A percentile compares a stretch with the other conserved stretches of the same genome.
Conservation (phyloP, 2,797 vertebrate species). For the Spinus olivaceus region DNA sequence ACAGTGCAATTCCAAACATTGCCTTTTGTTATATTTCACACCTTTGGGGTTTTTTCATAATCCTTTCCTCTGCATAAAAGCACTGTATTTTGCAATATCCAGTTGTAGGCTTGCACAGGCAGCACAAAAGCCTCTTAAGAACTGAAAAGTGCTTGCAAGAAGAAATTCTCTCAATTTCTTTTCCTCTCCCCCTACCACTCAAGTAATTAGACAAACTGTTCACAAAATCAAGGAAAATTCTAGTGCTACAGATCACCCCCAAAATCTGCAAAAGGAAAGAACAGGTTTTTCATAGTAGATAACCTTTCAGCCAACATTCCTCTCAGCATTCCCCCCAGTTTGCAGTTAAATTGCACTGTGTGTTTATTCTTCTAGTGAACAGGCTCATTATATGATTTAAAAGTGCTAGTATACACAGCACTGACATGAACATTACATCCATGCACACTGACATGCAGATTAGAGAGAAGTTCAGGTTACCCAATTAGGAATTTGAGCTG, state of each 20-base stretch:
- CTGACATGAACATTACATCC: conserved; percentile 14
- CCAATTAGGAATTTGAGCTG: conserved; percentile 3
- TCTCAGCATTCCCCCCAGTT: background rate
- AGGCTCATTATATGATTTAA: conserved; percentile 14
- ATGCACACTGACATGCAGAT: background rate
- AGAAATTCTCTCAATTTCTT: background rate
- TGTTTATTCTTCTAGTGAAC: conserved; percentile 41
- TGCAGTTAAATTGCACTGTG: background rate
- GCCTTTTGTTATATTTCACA: conserved; percentile 19
- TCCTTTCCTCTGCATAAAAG: background rate
- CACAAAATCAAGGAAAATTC: background rate
- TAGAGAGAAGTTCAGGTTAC: conserved; percentile 31
- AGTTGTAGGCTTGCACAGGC: background rate
- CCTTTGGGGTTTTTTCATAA: background rate
- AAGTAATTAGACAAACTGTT: background rate
- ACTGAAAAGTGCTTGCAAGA: background rate
- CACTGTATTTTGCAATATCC: background rate
- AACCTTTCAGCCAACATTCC: background rate
- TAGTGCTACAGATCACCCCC: background rate
- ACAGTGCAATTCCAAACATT: background rate
- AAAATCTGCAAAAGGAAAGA: background rate
- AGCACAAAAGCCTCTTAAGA: conserved; percentile 8
- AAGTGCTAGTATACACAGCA: background rate
- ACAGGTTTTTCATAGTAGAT: background rate
- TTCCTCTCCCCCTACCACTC: background rate